Percentiles rank a stretch among this genome's conserved stretches.
phyloP scores from a whole-genome alignment of 2,888 invertebrate genomes.

The Aspidiotus rigidus region DNA sequence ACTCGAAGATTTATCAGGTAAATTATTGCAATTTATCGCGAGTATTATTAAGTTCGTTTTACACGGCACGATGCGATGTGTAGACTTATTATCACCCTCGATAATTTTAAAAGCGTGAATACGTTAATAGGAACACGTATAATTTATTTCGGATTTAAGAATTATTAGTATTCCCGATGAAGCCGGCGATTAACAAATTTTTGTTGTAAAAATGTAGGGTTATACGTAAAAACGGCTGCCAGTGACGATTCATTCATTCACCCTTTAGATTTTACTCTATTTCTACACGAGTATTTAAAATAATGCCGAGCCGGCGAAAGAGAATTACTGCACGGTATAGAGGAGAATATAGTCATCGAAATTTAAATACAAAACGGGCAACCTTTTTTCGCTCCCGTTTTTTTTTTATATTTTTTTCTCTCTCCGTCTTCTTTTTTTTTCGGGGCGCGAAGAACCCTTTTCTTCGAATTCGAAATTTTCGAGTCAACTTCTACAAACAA shows the following conservation, averaged over 20 bases:
- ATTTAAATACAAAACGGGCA: constrained; percentile 9
- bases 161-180: too few relatives aligned
- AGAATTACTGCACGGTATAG: background rate
- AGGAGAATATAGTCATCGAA: constrained; percentile 23
- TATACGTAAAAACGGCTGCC: too few relatives aligned
- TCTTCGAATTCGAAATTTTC: constrained; percentile 31
- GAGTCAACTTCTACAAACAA: constrained; percentile 31
- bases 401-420: background rate
- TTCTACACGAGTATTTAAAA: constrained; percentile 1
- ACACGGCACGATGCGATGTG: too few relatives aligned
- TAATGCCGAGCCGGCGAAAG: constrained; percentile 3
- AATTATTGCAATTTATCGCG: too few relatives aligned
- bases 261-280: background rate
- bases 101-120: too few relatives aligned
- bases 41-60: too few relatives aligned
- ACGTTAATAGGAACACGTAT: too few relatives aligned
- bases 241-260: background rate
- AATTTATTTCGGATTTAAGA: too few relatives aligned
- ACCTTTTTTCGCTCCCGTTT: background rate
- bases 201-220: too few relatives aligned
- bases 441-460: constrained; percentile 21
- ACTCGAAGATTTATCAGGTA: too few relatives aligned
- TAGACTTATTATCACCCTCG: too few relatives aligned
- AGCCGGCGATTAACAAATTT: too few relatives aligned
- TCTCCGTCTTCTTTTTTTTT: constrained; percentile 12